phyloP scores from a whole-genome alignment of 2,888 invertebrate genomes.

The Archips crataeganus region DNA sequence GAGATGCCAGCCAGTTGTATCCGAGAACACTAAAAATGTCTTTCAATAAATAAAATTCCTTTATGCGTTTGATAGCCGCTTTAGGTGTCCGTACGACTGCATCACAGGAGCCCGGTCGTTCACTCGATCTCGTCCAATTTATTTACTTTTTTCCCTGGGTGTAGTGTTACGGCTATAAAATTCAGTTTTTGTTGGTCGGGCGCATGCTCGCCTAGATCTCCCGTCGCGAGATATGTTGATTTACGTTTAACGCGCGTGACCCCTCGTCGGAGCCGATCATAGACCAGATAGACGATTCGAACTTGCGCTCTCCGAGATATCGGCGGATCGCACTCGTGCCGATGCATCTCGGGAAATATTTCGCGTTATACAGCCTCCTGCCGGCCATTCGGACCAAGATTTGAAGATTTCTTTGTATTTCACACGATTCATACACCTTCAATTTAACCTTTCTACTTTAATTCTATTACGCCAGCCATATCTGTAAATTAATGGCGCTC shows the following conservation, averaged over 20 bases:
- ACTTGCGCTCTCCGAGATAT: constrained; percentile 78
- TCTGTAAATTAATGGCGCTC: constrained; percentile 25
- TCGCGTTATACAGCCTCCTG: constrained; percentile 65
- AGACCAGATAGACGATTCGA: constrained; percentile 83
- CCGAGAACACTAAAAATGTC: constrained; percentile 32
- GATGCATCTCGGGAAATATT: constrained; percentile 83
- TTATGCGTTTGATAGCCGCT: constrained; percentile 42
- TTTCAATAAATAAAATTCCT: constrained; percentile 39
- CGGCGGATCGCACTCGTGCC: constrained; percentile 83
- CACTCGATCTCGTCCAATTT: constrained; percentile 77
- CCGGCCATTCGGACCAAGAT: constrained; percentile 70
- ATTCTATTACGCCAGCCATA: constrained; percentile 21
- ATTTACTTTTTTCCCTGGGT: constrained; percentile 80
- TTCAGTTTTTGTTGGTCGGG: constrained; percentile 81
- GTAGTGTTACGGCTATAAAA: constrained; percentile 83
- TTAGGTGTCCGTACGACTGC: constrained; percentile 54
- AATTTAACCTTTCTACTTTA: constrained; percentile 29
- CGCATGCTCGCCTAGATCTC: constrained; percentile 81
- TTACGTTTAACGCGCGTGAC: constrained; percentile 86
- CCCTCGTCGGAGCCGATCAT: constrained; percentile 82
- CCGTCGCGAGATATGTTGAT: constrained; percentile 85
- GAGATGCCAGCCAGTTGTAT: constrained; percentile 17
- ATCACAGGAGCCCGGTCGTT: constrained; percentile 65
- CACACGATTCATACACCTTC: constrained; percentile 62
- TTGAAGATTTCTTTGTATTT: constrained; percentile 77